Evolutionary conservation across 2,888 invertebrate genomes (phyloP).

Genomic region (Hypselothyrea guttata): DNA sequence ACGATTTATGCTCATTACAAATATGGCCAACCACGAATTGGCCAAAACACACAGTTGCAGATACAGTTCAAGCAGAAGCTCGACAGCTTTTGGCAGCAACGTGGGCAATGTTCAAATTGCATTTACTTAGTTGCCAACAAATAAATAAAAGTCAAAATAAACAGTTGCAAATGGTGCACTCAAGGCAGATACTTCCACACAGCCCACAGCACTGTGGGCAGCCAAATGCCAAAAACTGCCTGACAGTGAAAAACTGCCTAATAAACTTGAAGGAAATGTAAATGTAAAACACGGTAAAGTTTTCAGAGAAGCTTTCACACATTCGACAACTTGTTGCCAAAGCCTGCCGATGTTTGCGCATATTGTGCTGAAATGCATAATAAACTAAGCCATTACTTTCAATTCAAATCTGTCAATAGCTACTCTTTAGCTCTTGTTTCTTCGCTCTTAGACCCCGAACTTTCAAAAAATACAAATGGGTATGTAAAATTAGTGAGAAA

Average conservation of each 20-base stretch:
- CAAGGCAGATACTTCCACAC: conserved; percentile 23
- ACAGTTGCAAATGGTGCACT: conserved; percentile 76
- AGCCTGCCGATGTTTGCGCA: no score
- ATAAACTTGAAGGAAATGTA: no score
- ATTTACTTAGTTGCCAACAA: conserved; percentile 77
- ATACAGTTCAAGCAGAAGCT: conserved; percentile 31
- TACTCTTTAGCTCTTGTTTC: no score
- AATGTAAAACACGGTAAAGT: no score
- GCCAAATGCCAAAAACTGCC: conserved; percentile 19
- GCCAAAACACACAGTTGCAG: conserved; percentile 26
- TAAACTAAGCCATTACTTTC: no score
- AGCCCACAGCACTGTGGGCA: conserved; percentile 54
- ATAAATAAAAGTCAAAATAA: conserved; percentile 77
- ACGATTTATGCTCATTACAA: conserved; percentile 78
- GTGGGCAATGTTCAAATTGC: conserved; percentile 70
- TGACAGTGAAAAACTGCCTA: conserved; percentile 4
- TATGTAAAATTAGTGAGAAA: no score
- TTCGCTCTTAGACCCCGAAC: no score
- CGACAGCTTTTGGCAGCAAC: conserved; percentile 24
- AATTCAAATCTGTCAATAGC: no score
- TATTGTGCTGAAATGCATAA: no score
- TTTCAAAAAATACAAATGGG: no score
- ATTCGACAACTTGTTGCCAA: not conserved
- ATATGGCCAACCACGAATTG: conserved; percentile 74
- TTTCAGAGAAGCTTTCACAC: conserved; percentile 17